Evolutionary conservation across 2,113 vertebrate species (phyloP).

Genomic region (Naja naja): DNA sequence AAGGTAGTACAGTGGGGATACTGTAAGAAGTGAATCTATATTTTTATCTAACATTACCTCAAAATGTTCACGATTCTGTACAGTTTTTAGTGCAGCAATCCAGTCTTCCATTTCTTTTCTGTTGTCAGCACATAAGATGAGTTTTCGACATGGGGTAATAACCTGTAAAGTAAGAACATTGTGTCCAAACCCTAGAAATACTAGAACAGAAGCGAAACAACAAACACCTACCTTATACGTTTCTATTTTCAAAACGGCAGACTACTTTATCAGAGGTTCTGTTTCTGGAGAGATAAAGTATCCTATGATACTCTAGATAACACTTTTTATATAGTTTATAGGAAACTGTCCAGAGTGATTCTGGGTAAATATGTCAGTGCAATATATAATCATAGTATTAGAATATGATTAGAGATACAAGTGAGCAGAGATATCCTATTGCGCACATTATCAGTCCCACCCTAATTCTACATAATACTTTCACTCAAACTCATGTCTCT

Average conservation of each 20-base stretch:
- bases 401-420: neutral
- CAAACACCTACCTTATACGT: neutral
- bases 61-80: constrained; percentile 91
- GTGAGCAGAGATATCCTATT: neutral
- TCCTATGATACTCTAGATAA: neutral
- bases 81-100: constrained; percentile 89
- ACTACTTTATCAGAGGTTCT: neutral
- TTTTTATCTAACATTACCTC: constrained; percentile 73
- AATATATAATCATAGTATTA: neutral
- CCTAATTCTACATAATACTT: neutral
- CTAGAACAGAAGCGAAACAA: neutral
- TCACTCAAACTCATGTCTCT: neutral
- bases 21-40: neutral
- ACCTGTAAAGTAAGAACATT: constrained; percentile 72
- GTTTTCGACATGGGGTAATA: constrained; percentile 92
- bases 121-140: constrained; percentile 94
- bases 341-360: neutral
- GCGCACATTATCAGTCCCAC: neutral
- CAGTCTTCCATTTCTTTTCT: constrained; percentile 99
- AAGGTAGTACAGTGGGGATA: neutral
- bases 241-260: neutral
- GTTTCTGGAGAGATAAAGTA: neutral
- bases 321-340: neutral
- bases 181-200: neutral
- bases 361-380: neutral